A percentile compares a stretch with the other conserved stretches of the same genome.
Conservation (phyloP, 1,140 invertebrate species). For the Nymphalis io region DNA sequence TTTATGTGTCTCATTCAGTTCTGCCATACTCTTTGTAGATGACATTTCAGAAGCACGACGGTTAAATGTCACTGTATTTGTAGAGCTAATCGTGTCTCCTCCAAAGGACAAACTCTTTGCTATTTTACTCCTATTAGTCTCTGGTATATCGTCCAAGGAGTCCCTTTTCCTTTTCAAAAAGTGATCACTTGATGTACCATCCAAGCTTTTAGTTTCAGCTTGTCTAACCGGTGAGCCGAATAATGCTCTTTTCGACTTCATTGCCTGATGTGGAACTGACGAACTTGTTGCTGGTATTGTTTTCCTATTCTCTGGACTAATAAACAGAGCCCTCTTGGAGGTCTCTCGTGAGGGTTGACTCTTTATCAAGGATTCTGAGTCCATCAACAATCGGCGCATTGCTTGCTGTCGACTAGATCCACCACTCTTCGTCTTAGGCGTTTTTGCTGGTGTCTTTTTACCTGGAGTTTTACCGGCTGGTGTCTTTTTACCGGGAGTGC, state of each 20-base stretch:
- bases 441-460: slow-evolving; percentile 75
- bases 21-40: slow-evolving; percentile 52
- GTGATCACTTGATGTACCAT: slow-evolving; percentile 63
- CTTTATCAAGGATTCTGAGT: slow-evolving; percentile 53
- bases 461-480: slow-evolving; percentile 66
- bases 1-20: slow-evolving; percentile 83
- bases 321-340: slow-evolving; percentile 84
- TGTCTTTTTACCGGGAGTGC: slow-evolving; percentile 72
- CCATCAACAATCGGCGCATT: slow-evolving; percentile 64
- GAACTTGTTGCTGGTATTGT: slow-evolving; percentile 57
- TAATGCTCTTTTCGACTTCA: slow-evolving; percentile 82
- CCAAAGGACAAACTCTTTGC: slow-evolving; percentile 83
- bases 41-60: slow-evolving; percentile 70
- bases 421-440: slow-evolving; percentile 72
- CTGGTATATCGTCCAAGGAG: slow-evolving; percentile 79
- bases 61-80: slow-evolving; percentile 48
- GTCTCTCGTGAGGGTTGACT: slow-evolving; percentile 76
- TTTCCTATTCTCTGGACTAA: slow-evolving; percentile 82
- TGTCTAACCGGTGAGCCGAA: slow-evolving; percentile 79
- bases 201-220: slow-evolving; percentile 65
- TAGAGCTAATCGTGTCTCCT: slow-evolving; percentile 59
- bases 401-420: slow-evolving; percentile 79
- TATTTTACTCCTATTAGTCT: slow-evolving; percentile 78
- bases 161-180: slow-evolving; percentile 79
- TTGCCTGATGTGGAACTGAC: slow-evolving; percentile 63